Conservation (phyloP, 2,797 vertebrate genomes). For the Heteromormyrus szaboi region DNA sequence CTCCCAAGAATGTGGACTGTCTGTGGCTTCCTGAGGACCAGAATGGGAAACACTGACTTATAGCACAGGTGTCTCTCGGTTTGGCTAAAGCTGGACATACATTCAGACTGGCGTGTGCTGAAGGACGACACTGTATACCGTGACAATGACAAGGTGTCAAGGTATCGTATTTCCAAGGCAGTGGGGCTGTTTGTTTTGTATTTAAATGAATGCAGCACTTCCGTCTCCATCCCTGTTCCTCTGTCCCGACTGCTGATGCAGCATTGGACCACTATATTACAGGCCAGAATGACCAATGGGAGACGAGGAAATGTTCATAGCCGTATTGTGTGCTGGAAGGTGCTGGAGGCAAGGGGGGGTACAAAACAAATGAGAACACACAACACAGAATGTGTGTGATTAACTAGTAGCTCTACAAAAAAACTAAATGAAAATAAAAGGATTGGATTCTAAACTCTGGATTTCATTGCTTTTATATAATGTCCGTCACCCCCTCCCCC, state of each 20-base stretch:
- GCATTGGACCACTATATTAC: slow-evolving; percentile 54
- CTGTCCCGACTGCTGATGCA: slow-evolving; percentile 22
- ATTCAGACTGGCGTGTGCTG: neutral
- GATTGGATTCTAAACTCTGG: neutral
- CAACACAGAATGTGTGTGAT: neutral
- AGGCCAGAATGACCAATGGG: slow-evolving; percentile 64
- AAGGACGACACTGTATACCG: neutral
- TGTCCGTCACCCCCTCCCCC: slow-evolving; percentile 18
- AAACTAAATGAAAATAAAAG: neutral
- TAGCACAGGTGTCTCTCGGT: neutral
- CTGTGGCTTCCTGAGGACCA: neutral
- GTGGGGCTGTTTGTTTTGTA: neutral
- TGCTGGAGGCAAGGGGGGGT: slow-evolving; percentile 4
- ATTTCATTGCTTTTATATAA: neutral
- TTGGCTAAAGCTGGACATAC: neutral
- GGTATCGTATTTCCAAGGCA: neutral
- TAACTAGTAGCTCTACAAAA: slow-evolving; percentile 20
- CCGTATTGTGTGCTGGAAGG: slow-evolving; percentile 14
- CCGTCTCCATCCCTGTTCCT: neutral
- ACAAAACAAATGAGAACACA: slow-evolving; percentile 20
- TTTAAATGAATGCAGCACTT: neutral
- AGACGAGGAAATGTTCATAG: slow-evolving; percentile 46
- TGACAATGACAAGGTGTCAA: neutral
- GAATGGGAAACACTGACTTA: neutral
- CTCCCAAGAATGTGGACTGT: neutral